phyloP scores from a whole-genome alignment of 1,140 invertebrate genomes.

The Andricus grossulariae region DNA sequence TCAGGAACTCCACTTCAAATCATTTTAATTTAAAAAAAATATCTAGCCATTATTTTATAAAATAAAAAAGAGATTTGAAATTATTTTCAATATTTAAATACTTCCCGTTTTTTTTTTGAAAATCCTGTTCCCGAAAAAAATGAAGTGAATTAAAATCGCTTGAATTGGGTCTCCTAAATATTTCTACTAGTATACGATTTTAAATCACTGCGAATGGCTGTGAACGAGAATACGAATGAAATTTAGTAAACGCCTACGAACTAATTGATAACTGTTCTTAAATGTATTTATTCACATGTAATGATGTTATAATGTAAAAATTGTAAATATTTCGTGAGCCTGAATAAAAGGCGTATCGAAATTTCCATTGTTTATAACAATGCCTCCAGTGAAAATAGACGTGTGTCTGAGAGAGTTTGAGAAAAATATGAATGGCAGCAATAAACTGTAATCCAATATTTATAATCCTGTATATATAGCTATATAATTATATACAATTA shows the following conservation, averaged over 20 bases:
- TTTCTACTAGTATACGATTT: no score
- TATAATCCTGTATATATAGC: background rate
- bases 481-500: background rate
- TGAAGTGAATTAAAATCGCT: no score
- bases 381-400: background rate
- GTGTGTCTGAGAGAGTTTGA: background rate
- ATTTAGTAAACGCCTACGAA: background rate
- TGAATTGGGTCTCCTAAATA: no score
- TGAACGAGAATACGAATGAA: constrained; percentile 40
- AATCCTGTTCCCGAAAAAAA: no score
- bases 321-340: constrained; percentile 4
- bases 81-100: no score
- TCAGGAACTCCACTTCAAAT: no score
- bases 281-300: constrained; percentile 5
- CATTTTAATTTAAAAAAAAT: no score
- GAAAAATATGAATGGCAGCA: background rate
- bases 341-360: background rate
- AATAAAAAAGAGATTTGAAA: no score
- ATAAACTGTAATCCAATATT: constrained; percentile 16
- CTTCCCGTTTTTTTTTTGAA: no score
- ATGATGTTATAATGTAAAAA: constrained; percentile 3
- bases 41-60: no score
- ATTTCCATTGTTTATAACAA: constrained; percentile 16
- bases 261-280: background rate
- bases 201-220: constrained; percentile 53